Evolutionary conservation across 1,140 invertebrate species (phyloP), one percentile per base, ranked within the genome.

Genomic region (Paraescarpia echinospica): DNA sequence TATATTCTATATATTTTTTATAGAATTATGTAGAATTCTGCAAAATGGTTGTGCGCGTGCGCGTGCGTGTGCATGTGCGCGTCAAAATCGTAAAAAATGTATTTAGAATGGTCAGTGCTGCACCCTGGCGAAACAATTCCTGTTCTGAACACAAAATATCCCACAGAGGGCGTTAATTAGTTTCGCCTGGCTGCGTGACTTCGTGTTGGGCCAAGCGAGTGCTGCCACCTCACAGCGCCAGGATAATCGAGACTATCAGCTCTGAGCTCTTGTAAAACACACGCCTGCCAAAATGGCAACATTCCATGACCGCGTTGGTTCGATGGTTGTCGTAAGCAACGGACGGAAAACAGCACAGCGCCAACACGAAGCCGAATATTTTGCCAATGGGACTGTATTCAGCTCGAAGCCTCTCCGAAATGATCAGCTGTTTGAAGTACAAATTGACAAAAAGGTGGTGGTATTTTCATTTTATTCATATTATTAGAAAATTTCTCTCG

Each of bases 361-460:
- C 95, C 98, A 97, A 95, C 94, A 95, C 48, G 95, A 96, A 41
- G 94, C 96, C 31, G 96, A 96, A 93, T 96, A 97, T 93, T 98
- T 98, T 95, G 98, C 98, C 96, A 97, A 98, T 96, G 98, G 98
- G 31, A 95, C 98, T 93, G 97, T 98, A n/a, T 97, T 99, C 93
- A 98, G 98, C 94, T 97, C 97, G 33, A 97, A 98, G 94, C 98
- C 98, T 12, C 96, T 99, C 6, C 96, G 97, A 94, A 98, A 98
- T 95, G 98, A 98, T 96, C 97, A 98, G 94, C 96, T 98, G 89
- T 99, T 99, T 96, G 98, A 98, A 97, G 97, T 99, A 92, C 97
- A 97, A 94, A 98, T 99, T 94, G 98, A 98, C 94, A 98, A 97
- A 96, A 98, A 98, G 97, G 98, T 98, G 96, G 91, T 77, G 18